phyloP scores from a whole-genome alignment of 2,888 invertebrate species.

The Aphodius granarius region DNA sequence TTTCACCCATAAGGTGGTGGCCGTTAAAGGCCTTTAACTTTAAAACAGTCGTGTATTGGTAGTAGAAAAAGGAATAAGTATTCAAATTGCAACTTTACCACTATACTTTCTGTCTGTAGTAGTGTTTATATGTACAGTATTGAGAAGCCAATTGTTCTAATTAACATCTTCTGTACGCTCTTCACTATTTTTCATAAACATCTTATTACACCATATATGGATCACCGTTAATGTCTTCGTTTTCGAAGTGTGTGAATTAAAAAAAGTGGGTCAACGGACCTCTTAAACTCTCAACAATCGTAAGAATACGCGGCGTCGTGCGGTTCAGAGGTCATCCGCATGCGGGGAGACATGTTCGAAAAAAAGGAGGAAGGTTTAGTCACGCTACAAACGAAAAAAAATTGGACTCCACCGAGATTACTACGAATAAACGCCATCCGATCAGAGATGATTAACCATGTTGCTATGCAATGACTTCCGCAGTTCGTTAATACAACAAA shows the following conservation, averaged over 20 bases:
- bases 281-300: no score
- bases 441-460: not conserved
- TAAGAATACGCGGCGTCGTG: not conserved
- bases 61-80: not conserved
- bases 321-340: not conserved
- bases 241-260: not conserved
- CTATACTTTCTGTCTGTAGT: not conserved
- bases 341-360: not conserved
- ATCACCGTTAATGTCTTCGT: not conserved
- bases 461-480: not conserved
- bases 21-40: not conserved
- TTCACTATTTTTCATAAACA: not conserved
- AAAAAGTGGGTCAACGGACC: not conserved
- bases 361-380: not conserved
- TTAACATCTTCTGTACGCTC: not conserved
- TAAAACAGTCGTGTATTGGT: not conserved
- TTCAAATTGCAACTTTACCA: not conserved
- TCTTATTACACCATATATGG: not conserved
- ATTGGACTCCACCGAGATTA: not conserved
- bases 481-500: not conserved
- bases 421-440: not conserved
- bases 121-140: not conserved
- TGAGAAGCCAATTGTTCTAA: not conserved
- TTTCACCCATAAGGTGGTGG: conserved; percentile 35
- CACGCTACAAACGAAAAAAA: not conserved